Evolutionary conservation across 2,888 invertebrate genomes (phyloP), one percentile per base, ranked within the genome.

Genomic region (Globia sparganii): DNA sequence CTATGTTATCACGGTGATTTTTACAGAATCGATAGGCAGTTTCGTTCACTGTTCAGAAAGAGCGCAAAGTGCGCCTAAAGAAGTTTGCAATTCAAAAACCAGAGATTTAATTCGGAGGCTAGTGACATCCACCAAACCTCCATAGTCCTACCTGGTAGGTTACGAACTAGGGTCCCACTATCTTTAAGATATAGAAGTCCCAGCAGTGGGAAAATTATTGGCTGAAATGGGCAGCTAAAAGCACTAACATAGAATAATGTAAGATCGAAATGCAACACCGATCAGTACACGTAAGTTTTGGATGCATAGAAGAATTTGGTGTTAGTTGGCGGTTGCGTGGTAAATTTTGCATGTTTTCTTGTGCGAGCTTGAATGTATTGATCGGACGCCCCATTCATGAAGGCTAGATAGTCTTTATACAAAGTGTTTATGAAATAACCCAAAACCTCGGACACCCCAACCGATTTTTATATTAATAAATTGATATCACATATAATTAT

Each of bases 331-430:
- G 43, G 25, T 25, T 37, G 18, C 15, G 13, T 40, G 71, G 46
- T 62, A 43, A 70, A 62, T 56, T 69, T 71, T 69, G 61, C 34
- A 77, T 53, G 25, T 53, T 53, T 18, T 31, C 56, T 56, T 69
- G 21, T 56, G 28, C 18, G 13, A 64, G 43, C 21, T 46, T 56
- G 15, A 65, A 66, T n/a, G n/a, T 78, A 79, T 73, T 61, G 73
- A 79, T 79, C 65, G 80, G 15, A 28, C 46, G 46, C 53, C 53
- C 53, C 25, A 62, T 28, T 53, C 18, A 43, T 3, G 13, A 25
- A 49, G 40, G 11, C 49, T 69, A 59, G 77, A 11, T 49, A n/a
- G 59, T 18, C 11, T 15, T 66, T 21, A 21, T 5, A n/a, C n/a
- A n/a, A n/a, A n/a, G n/a, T n/a, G n/a, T n/a, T n/a, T n/a, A n/a